Evolutionary conservation across 2,113 vertebrate species (phyloP), one percentile per base, ranked within the genome.

Genomic region (Melanerpes formicivorus): DNA sequence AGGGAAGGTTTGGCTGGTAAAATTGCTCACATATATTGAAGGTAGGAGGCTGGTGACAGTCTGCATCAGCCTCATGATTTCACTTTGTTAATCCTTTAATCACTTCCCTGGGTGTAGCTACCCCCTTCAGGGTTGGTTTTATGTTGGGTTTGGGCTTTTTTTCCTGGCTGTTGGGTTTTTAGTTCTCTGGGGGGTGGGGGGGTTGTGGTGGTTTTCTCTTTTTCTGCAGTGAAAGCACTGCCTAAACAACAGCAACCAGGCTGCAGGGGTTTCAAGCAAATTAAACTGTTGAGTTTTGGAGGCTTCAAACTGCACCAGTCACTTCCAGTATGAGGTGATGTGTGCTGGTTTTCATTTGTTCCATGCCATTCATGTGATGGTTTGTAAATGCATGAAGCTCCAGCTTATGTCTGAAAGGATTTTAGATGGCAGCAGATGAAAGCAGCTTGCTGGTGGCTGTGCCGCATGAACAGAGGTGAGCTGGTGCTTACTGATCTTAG

Each of bases 31-130:
- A 7, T 50, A 10, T 34, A 10, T 40, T 72, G 52, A 87, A 66
- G 63, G 72, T 80, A 59, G 59, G 56, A 90, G 55, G n/a, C 60
- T 80, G 87, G 63, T 60, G 25, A 40, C 44, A 84, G 22, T 87
- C 84, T 87, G 8, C 56, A 77, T 96, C 42, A 90, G 6, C 50
- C 50, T 87, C 32, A 21, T 84, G 23, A 74, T 80, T 96, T 77
- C 6, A 27, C 27, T 84, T 84, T 34, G 23, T 48, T 77, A 87
- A 74, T 84, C 46, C 40, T 70, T 81, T 82, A 92, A 90, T 82
- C 29, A 5, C n/a, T 91, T 92, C 15, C 30, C 23, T 86, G 22
- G 18, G 50, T 69, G 76, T 78, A 83, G 58, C 80, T 76, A 30
- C 54, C 26, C 62, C 62, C 46, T 95, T 87, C 16, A 77, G 52